phyloP scores from a whole-genome alignment of 2,797 vertebrate species.

The Bradypodion ventrale region DNA sequence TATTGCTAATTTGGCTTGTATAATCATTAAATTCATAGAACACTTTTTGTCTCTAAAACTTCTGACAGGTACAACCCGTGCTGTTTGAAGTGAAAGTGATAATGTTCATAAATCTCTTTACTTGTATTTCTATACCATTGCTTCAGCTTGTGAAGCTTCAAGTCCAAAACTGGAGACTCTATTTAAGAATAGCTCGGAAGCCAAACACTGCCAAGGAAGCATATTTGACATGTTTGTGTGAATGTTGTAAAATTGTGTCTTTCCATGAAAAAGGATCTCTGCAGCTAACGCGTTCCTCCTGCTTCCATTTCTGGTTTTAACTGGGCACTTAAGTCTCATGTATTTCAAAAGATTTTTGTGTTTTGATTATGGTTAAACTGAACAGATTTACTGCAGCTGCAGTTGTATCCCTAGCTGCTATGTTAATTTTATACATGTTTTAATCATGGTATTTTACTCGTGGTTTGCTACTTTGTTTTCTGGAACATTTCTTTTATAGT shows the following conservation, averaged over 20 bases:
- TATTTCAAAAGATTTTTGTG: neutral
- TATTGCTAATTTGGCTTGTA: slow-evolving; percentile 16
- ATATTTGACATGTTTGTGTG: neutral
- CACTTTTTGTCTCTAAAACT: neutral
- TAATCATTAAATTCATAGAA: slow-evolving; percentile 4
- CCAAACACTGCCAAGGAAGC: neutral
- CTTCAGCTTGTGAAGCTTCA: neutral
- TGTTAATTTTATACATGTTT: neutral
- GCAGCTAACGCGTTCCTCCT: neutral
- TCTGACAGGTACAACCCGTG: neutral
- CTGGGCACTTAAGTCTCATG: neutral
- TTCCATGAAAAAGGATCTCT: neutral
- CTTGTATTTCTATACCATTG: neutral
- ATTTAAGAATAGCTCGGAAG: neutral
- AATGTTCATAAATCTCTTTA: neutral
- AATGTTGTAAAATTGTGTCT: neutral
- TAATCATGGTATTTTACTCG: neutral
- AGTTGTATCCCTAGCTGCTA: neutral
- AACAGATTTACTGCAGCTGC: neutral
- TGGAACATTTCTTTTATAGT: neutral
- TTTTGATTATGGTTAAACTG: neutral
- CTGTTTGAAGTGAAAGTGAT: neutral
- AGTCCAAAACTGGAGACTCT: neutral
- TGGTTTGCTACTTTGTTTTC: neutral
- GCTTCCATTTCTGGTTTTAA: neutral